phyloP scores from a whole-genome alignment of 2,113 vertebrate genomes.

The Cephalopterus ornatus region DNA sequence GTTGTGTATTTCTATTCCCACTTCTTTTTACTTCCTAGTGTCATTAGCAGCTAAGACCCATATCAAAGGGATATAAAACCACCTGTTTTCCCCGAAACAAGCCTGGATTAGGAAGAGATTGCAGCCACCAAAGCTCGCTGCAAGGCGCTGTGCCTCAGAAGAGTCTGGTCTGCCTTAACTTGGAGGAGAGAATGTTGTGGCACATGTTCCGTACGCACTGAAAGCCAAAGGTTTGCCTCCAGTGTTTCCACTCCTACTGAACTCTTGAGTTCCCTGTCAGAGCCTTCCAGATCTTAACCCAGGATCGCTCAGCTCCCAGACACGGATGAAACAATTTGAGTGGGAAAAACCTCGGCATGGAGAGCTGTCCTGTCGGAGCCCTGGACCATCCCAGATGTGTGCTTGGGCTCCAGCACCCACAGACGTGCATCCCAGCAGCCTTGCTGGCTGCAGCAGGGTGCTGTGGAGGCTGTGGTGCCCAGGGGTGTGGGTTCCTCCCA shows the following conservation, averaged over 20 bases:
- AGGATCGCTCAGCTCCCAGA: background rate
- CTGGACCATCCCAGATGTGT: fast-evolving
- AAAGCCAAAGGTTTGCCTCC: background rate
- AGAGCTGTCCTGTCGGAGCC: background rate
- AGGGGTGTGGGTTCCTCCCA: background rate
- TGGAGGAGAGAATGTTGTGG: background rate
- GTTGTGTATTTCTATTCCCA: slow-evolving; percentile 10
- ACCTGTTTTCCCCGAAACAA: background rate
- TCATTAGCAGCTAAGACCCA: background rate
- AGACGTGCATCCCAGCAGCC: fast-evolving
- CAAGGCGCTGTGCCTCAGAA: background rate
- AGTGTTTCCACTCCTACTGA: no score
- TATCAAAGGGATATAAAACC: background rate
- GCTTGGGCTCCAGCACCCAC: background rate
- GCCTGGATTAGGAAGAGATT: background rate
- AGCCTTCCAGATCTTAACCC: background rate
- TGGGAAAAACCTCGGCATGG: background rate
- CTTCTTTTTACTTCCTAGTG: background rate
- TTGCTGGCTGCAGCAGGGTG: background rate
- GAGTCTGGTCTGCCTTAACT: background rate
- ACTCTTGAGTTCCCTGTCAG: background rate
- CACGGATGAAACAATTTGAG: background rate
- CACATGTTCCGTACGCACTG: background rate
- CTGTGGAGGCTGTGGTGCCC: background rate
- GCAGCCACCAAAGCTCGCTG: background rate